phyloP scores from a whole-genome alignment of 2,797 vertebrate species.

The Lemur catta region DNA sequence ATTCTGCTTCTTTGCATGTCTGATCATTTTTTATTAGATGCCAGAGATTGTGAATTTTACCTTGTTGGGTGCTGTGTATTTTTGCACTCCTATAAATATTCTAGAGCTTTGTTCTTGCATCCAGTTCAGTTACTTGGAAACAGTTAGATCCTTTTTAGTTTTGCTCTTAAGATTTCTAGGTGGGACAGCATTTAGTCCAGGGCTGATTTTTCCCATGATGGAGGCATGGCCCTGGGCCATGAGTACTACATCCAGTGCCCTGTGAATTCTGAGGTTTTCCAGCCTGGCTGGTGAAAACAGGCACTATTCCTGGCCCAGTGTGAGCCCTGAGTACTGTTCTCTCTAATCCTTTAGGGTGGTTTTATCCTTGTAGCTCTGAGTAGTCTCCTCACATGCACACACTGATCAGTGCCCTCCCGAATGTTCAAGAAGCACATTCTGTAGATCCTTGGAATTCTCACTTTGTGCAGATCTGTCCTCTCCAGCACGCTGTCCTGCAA shows the following conservation, averaged over 20 bases:
- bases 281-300: not conserved
- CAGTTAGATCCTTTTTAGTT: not conserved
- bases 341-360: not conserved
- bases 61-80: not conserved
- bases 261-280: not conserved
- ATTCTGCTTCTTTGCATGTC: not conserved
- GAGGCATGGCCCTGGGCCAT: not conserved
- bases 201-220: not conserved
- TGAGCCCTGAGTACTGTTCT: not conserved
- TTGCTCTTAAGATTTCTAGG: not conserved
- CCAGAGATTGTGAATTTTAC: not conserved
- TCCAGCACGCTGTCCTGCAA: not conserved
- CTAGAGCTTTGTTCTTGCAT: not conserved
- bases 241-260: not conserved
- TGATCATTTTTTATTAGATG: not conserved
- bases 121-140: not conserved
- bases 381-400: not conserved
- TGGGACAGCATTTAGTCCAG: not conserved
- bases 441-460: not conserved
- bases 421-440: not conserved
- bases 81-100: not conserved
- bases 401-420: not conserved
- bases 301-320: not conserved
- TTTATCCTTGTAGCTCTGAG: not conserved
- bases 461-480: not conserved